Conservation (phyloP, 2,797 vertebrate species). For the Carduelis carduelis region DNA sequence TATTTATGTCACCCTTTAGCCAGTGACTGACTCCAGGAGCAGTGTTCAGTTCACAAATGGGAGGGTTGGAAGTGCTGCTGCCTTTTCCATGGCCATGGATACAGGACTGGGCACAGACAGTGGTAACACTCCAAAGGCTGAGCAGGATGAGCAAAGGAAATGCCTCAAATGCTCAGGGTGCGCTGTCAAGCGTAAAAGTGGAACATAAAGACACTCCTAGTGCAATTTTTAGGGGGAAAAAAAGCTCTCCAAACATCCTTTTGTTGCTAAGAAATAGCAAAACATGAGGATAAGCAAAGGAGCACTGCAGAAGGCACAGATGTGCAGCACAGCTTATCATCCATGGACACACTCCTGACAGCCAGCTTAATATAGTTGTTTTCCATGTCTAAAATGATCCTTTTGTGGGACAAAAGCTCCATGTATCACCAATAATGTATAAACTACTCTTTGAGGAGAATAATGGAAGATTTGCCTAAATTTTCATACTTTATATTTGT, state of each 20-base stretch:
- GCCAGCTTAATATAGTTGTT: not conserved
- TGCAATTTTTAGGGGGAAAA: not conserved
- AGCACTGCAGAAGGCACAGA: not conserved
- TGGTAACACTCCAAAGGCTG: not conserved
- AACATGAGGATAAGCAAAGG: constrained; percentile 26
- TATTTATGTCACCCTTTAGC: rapidly evolving
- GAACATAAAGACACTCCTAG: not conserved
- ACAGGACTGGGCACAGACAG: not conserved
- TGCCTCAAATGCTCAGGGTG: not conserved
- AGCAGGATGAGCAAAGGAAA: not conserved
- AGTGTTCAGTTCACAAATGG: not conserved
- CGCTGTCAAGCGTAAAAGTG: not conserved
- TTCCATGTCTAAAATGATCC: not conserved
- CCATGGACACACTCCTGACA: not conserved
- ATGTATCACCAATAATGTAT: not conserved
- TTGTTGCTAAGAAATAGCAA: constrained; percentile 53
- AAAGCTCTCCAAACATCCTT: not conserved
- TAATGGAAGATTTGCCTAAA: not conserved
- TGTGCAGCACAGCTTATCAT: not conserved
- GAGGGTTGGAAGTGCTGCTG: not conserved
- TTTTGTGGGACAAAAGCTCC: not conserved
- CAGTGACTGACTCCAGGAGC: not conserved
- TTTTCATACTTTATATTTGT: not conserved
- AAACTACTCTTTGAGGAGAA: not conserved
- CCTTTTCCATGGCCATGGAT: not conserved